Percentiles rank a stretch among this genome's conserved stretches.
Evolutionary conservation across 2,113 vertebrate genomes (phyloP).

Genomic region (Pipra filicauda): DNA sequence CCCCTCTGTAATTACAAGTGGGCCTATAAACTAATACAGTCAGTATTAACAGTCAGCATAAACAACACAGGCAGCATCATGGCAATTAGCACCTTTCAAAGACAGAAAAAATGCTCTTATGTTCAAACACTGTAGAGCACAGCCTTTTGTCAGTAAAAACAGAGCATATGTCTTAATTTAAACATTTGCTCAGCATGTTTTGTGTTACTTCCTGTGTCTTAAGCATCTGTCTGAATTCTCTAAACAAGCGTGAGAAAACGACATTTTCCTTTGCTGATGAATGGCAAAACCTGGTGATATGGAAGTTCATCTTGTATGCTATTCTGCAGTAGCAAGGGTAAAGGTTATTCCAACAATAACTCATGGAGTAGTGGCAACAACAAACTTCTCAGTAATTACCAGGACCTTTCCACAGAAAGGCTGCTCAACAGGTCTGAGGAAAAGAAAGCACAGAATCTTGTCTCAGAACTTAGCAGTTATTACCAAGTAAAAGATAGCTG

Average conservation of each 20-base stretch:
- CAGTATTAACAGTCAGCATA: background rate
- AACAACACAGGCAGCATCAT: background rate
- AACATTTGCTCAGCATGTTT: conserved; percentile 58
- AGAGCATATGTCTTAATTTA: conserved; percentile 62
- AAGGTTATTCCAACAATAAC: conserved; percentile 5
- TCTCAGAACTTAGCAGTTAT: background rate
- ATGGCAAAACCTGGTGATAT: background rate
- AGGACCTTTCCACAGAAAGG: background rate
- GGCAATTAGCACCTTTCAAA: conserved; percentile 20
- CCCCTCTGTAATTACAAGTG: background rate
- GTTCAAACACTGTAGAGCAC: conserved; percentile 26
- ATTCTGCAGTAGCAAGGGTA: background rate
- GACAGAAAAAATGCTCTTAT: conserved; percentile 25
- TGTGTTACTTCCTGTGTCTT: conserved; percentile 64
- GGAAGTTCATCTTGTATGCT: background rate
- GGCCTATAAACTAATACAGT: background rate
- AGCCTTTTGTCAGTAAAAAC: conserved; percentile 55
- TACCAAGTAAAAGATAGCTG: background rate
- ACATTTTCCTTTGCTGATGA: conserved; percentile 8
- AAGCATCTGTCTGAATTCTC: conserved; percentile 64
- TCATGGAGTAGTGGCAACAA: accelerated
- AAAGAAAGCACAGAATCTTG: background rate
- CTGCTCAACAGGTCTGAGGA: background rate
- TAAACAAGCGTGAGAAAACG: conserved; percentile 38
- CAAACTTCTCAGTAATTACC: background rate